Conservation (phyloP, 2,113 vertebrate species). For the Manacus vitellinus region DNA sequence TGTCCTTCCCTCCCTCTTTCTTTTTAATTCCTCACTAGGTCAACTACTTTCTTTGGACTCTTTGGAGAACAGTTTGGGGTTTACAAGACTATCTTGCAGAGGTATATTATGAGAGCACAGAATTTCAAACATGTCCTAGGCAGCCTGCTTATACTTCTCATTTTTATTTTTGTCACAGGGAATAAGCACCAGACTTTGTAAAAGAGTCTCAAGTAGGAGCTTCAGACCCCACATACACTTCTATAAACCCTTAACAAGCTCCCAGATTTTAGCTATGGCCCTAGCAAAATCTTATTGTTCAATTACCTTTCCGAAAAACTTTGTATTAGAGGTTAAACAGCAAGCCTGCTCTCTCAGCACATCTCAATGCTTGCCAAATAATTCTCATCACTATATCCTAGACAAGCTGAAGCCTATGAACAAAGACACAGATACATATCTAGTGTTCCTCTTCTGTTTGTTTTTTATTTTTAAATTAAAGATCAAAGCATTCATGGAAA, state of each 20-base stretch:
- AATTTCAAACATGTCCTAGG: not conserved
- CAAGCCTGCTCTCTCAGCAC: not conserved
- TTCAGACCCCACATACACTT: not conserved
- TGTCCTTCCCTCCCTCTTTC: not conserved
- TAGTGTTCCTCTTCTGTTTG: not conserved
- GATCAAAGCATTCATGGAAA: conserved; percentile 35
- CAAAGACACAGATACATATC: not conserved
- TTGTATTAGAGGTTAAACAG: conserved; percentile 1
- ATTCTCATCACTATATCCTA: not conserved
- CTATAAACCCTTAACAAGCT: not conserved
- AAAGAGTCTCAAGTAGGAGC: not conserved
- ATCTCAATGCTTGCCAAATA: not conserved
- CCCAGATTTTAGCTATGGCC: not conserved
- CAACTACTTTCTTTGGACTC: not conserved
- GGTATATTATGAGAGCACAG: not conserved
- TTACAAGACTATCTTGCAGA: not conserved
- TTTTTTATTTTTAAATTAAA: conserved; percentile 40
- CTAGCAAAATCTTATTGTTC: conserved; percentile 7
- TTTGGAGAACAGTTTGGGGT: not conserved
- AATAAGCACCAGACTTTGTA: not conserved
- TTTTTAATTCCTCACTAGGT: not conserved
- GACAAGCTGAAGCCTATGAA: not conserved
- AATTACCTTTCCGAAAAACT: not conserved
- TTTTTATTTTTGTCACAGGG: not conserved
- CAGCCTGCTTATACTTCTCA: not conserved